phyloP scores from a whole-genome alignment of 1,140 invertebrate genomes.

The Uloborus diversus region DNA sequence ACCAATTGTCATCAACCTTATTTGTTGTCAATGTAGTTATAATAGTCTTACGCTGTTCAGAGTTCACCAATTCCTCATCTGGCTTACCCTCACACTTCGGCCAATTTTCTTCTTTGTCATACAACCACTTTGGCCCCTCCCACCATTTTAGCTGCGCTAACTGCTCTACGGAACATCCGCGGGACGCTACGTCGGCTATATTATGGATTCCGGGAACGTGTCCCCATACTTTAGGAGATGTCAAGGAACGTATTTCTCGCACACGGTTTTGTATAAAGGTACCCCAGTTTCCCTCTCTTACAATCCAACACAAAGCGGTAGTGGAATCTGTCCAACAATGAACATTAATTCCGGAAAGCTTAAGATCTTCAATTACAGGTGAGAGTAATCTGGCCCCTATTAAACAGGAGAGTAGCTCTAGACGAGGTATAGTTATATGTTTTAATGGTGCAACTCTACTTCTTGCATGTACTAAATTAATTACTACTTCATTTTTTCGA shows the following conservation, averaged over 20 bases:
- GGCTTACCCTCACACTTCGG: background rate
- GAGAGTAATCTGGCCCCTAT: background rate
- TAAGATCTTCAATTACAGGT: background rate
- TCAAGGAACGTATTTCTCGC: background rate
- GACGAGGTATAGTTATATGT: background rate
- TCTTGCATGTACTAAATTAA: constrained; percentile 27
- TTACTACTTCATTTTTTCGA: background rate
- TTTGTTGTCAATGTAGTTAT: background rate
- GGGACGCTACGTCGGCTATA: background rate
- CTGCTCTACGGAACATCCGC: background rate
- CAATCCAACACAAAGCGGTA: constrained; percentile 1
- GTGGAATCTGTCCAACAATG: constrained; percentile 36
- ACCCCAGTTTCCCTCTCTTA: background rate
- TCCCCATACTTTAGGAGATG: background rate
- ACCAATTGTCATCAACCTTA: background rate
- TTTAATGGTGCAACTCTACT: constrained; percentile 6
- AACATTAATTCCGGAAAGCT: background rate
- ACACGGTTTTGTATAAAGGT: constrained; percentile 20
- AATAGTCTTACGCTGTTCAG: constrained; percentile 11
- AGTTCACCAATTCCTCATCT: background rate
- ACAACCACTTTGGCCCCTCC: constrained; percentile 43
- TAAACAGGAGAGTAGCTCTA: constrained; percentile 12
- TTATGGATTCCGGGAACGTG: background rate
- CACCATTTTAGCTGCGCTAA: background rate
- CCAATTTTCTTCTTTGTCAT: background rate